A percentile compares a stretch with the other conserved stretches of the same genome.
Evolutionary conservation across 2,797 vertebrate species (phyloP).

Genomic region (Heteromormyrus szaboi): DNA sequence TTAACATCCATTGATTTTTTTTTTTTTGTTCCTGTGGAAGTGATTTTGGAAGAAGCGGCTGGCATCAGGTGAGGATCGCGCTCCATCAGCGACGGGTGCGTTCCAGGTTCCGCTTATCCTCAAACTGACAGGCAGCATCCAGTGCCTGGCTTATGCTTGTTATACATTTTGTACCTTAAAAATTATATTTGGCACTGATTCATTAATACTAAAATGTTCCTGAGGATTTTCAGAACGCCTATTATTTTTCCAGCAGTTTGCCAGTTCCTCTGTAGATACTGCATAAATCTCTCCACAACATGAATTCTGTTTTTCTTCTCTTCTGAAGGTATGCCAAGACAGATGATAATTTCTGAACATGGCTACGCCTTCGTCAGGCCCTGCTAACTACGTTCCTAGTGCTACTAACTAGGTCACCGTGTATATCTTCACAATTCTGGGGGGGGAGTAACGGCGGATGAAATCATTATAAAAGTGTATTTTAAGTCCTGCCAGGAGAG

Average conservation of each 20-base stretch:
- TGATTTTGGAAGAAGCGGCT: neutral
- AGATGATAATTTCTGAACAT: neutral
- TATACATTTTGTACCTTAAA: neutral
- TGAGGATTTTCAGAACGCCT: neutral
- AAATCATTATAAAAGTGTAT: slow-evolving; percentile 2
- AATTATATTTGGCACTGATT: neutral
- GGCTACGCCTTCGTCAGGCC: neutral
- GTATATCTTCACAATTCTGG: neutral
- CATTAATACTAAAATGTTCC: neutral
- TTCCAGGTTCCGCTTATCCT: neutral
- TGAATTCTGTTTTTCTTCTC: neutral
- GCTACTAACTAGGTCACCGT: neutral
- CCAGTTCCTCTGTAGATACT: neutral
- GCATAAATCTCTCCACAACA: neutral
- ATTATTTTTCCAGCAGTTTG: neutral
- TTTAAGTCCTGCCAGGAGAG: neutral
- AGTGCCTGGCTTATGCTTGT: neutral
- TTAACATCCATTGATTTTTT: slow-evolving; percentile 20
- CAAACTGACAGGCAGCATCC: neutral
- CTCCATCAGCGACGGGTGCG: neutral
- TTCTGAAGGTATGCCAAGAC: neutral
- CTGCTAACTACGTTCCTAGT: neutral
- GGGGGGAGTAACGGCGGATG: neutral
- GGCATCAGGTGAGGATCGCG: neutral
- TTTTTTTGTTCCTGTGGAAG: neutral